Evolutionary conservation across 64 coral and sea anemone genomes (phyloP).

Genomic region (Dendrophyllia cribrosa): DNA sequence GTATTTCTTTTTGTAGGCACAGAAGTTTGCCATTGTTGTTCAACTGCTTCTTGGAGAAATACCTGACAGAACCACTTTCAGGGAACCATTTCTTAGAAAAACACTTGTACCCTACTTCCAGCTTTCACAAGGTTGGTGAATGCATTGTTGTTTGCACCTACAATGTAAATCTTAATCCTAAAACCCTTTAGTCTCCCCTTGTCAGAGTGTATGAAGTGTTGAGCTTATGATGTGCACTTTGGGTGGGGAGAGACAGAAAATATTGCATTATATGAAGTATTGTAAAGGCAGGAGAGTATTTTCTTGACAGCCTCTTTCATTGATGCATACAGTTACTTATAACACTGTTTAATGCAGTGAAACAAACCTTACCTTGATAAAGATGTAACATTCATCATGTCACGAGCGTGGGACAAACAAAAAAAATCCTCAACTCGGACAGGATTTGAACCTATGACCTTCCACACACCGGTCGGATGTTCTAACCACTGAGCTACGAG

Average conservation of each 20-base stretch:
- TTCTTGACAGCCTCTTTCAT: not conserved
- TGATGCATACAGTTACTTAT: not conserved
- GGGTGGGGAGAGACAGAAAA: slow-evolving; percentile 40
- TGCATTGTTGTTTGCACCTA: not conserved
- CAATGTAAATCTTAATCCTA: not conserved
- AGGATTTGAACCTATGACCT: no score
- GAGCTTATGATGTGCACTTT: slow-evolving; percentile 30
- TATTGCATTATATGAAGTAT: not conserved
- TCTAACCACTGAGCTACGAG: no score
- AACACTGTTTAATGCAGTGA: not conserved
- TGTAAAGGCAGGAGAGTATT: not conserved
- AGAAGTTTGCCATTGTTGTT: slow-evolving; percentile 99
- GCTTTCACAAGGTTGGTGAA: slow-evolving; percentile 82
- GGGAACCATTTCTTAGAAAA: slow-evolving; percentile 92
- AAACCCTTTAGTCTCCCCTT: not conserved
- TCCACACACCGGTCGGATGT: no score
- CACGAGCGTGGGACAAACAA: no score
- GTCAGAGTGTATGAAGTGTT: slow-evolving; percentile 46
- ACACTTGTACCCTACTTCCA: slow-evolving; percentile 99
- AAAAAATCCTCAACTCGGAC: no score
- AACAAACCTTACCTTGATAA: not conserved
- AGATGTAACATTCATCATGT: no score
- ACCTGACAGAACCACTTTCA: slow-evolving; percentile 95
- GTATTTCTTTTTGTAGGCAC: slow-evolving; percentile 66
- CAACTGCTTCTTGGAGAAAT: slow-evolving; percentile 98